Evolutionary conservation across 2,888 invertebrate genomes (phyloP).

Genomic region (Anodontia alba): DNA sequence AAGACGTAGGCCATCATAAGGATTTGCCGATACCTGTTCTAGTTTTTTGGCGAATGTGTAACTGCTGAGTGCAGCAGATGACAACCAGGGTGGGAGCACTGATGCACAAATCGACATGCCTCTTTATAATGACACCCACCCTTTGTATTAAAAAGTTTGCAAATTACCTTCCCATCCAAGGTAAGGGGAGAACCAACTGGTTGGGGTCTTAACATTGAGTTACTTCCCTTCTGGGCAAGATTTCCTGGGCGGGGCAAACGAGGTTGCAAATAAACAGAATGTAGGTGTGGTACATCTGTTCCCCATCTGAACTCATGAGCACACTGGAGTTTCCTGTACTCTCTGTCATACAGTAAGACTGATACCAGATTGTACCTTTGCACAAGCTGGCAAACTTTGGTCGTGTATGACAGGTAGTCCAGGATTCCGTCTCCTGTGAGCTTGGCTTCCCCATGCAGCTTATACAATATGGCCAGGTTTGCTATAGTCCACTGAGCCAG

Average conservation of each 20-base stretch:
- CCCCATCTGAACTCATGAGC: slow-evolving; percentile 33
- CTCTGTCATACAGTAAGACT: slow-evolving; percentile 33
- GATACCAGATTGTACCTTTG: slow-evolving; percentile 21
- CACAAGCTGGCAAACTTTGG: slow-evolving; percentile 27
- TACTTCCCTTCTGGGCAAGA: not conserved
- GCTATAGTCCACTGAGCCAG: slow-evolving; percentile 38
- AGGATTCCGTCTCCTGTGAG: slow-evolving; percentile 9
- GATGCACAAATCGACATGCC: too few species aligned
- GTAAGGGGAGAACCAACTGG: too few species aligned
- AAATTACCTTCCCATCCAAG: too few species aligned
- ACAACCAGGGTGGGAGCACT: too few species aligned
- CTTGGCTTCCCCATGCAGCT: not conserved
- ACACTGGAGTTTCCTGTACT: slow-evolving; percentile 26
- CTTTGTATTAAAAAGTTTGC: too few species aligned
- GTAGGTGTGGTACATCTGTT: slow-evolving; percentile 28
- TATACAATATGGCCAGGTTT: slow-evolving; percentile 40
- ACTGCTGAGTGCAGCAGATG: too few species aligned
- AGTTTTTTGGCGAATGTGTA: too few species aligned
- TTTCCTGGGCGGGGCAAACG: not conserved
- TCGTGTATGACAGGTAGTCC: slow-evolving; percentile 40
- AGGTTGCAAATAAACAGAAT: slow-evolving; percentile 19
- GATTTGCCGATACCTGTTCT: too few species aligned
- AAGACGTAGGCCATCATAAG: too few species aligned
- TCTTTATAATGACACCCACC: too few species aligned
- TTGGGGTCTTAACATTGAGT: too few species aligned